These are phyloP conservation scores for Lontra canadensis DNA, from an alignment of 2,113 vertebrate species.

Conservation along the genomic window DNA sequence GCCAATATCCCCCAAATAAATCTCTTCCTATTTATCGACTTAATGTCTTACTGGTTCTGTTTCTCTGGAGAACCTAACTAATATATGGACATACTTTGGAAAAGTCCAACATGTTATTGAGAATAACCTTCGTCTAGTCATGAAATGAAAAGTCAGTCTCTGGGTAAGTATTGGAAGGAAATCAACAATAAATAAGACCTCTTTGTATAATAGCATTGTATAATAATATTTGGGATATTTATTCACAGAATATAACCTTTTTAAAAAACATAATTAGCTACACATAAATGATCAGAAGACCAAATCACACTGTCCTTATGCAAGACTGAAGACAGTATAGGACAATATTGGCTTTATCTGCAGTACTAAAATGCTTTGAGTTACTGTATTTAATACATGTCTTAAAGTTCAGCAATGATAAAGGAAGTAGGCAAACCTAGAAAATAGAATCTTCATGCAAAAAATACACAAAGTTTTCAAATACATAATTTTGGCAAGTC, in stretches of 20 bases:
- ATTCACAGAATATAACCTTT: background rate
- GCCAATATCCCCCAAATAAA: background rate
- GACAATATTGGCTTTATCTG: background rate
- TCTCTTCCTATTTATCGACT: background rate
- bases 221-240: background rate
- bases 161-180: background rate
- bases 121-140: background rate
- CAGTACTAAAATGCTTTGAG: background rate
- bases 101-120: background rate
- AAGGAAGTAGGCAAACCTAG: background rate
- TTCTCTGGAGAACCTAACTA: background rate
- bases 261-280: background rate
- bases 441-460: background rate
- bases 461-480: background rate
- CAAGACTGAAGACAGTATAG: background rate
- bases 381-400: background rate
- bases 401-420: background rate
- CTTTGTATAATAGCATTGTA: background rate
- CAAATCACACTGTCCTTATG: background rate
- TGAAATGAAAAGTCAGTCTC: background rate
- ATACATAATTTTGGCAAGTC: background rate
- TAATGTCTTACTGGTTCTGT: background rate
- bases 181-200: background rate
- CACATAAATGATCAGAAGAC: background rate
- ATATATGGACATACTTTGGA: background rate